phyloP scores from a whole-genome alignment of 2,113 vertebrate genomes.

The Phycodurus eques region DNA sequence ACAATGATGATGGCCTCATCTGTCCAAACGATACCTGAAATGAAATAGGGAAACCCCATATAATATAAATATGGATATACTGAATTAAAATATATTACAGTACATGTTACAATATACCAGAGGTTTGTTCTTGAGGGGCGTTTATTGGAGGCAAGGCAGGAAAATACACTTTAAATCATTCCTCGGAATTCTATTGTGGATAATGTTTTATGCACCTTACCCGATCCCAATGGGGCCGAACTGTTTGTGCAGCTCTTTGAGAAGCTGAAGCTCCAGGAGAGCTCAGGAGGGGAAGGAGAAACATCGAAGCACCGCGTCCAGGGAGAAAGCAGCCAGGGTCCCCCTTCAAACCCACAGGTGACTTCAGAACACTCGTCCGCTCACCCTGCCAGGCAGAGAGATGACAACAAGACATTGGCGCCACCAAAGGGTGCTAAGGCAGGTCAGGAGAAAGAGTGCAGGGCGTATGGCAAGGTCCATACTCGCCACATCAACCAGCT shows the following conservation, averaged over 20 bases:
- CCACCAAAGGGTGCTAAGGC: background rate
- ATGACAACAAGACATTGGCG: conserved; percentile 15
- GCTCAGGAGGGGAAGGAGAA: conserved; percentile 11
- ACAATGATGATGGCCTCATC: no score
- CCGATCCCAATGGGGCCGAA: background rate
- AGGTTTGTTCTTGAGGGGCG: no score
- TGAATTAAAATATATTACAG: no score
- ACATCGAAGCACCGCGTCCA: background rate
- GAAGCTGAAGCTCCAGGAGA: conserved; percentile 84
- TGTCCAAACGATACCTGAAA: no score
- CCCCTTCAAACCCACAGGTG: conserved; percentile 13
- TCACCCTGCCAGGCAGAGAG: conserved; percentile 3
- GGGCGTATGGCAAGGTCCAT: conserved; percentile 82
- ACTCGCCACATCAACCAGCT: conserved; percentile 93
- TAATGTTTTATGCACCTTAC: background rate
- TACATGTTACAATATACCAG: no score
- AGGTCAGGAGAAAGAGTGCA: conserved; percentile 39
- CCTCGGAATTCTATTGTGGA: background rate
- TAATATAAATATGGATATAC: no score
- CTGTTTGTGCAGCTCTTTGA: conserved; percentile 82
- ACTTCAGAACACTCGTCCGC: conserved; percentile 13
- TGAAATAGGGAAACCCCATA: no score
- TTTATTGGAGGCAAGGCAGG: no score
- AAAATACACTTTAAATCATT: background rate
- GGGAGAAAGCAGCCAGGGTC: conserved; percentile 25